phyloP scores from a whole-genome alignment of 2,113 vertebrate species.

The Romanogobio albipinnatus region DNA sequence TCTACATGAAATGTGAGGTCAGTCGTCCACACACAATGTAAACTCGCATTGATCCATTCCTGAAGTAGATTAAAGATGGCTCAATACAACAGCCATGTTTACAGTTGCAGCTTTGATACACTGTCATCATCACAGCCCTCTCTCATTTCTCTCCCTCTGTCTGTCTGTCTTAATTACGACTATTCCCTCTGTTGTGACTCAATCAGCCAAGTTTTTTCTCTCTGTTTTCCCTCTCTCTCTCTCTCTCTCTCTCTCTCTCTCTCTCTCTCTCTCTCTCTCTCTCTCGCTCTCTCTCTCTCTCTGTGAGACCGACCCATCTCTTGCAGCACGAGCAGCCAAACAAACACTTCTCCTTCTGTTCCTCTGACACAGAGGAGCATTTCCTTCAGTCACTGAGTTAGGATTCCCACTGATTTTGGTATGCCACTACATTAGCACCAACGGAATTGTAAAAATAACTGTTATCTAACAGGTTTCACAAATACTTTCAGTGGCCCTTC shows the following conservation, averaged over 20 bases:
- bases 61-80: slow-evolving; percentile 47
- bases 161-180: slow-evolving; percentile 53
- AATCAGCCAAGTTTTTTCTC: slow-evolving; percentile 48
- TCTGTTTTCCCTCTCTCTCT: slow-evolving; percentile 42
- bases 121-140: slow-evolving; percentile 36
- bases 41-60: neutral
- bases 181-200: slow-evolving; percentile 49
- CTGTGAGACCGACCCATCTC: neutral
- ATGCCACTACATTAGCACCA: neutral
- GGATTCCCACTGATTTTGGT: slow-evolving; percentile 19
- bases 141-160: slow-evolving; percentile 29
- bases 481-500: neutral
- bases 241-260: slow-evolving; percentile 35
- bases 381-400: slow-evolving; percentile 14
- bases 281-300: too few relatives aligned
- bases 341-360: slow-evolving; percentile 38
- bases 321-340: slow-evolving; percentile 40
- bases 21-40: neutral
- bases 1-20: neutral
- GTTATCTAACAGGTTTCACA: neutral
- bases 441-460: neutral
- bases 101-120: slow-evolving; percentile 26
- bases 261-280: slow-evolving; percentile 22
- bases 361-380: slow-evolving; percentile 18
- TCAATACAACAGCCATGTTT: slow-evolving; percentile 6